Evolutionary conservation across 2,797 vertebrate genomes (phyloP), one percentile per base, ranked within the genome.

Genomic region (Cuculus canorus): DNA sequence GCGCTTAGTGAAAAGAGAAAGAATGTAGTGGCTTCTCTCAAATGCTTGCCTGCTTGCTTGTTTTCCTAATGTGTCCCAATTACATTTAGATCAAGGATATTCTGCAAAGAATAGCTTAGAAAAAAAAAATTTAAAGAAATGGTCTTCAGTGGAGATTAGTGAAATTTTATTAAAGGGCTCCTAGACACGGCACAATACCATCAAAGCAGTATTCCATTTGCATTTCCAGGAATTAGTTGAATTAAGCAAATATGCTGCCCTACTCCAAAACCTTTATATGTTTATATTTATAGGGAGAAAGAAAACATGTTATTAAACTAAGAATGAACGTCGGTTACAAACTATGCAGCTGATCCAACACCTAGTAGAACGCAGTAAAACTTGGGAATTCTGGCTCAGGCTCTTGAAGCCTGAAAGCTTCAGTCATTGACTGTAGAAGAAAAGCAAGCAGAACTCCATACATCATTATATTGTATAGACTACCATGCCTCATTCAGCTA

Each of bases 381-480:
- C 41, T 52, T 3, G 1, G 39, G 17, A 85, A 35, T 48, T 81
- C 70, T 88, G 33, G 7, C 32, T 90, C 17, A 39, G 43, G 35
- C 2, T n/a, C 16, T 30, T 33, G 12, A 60, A 75, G 22, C 16
- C 65, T 82, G 35, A 35, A 63, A 82, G 5, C 11, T 66, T 83
- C 14, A 18, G 30, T 78, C 35, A 23, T 8, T 56, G 28, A 19
- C 14, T 48, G 6, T 0, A 5, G 18, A 71, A 47, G 4, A 35
- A 15, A 78, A 70, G 10, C 11, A 52, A 79, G 28, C 22, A 92
- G 27, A 90, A 21, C 18, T 39, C 35, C 21, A 2, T 13, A 22
- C 1, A 1, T 30, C 52, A 13, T 22, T 53, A 11, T 1, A 11
- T 10, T 7, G 2, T 16, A 4, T 23, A 66, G 27, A 17, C 35